Conservation (phyloP, 2,113 vertebrate species). For the Psophia crepitans region DNA sequence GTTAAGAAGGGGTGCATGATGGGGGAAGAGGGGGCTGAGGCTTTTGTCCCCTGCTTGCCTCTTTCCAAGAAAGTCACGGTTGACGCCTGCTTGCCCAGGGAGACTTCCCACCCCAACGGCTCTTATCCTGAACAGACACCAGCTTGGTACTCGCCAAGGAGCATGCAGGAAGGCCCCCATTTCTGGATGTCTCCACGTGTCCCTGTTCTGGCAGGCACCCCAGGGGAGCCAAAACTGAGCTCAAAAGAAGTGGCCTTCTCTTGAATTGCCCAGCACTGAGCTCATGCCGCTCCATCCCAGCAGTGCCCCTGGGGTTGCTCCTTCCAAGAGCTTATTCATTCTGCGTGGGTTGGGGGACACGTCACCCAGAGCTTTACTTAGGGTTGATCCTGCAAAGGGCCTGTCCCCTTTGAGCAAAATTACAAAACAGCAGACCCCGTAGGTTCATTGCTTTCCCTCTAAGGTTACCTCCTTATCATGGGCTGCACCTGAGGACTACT, state of each 20-base stretch:
- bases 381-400: background rate
- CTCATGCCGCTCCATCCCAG: background rate
- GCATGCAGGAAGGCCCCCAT: fast-evolving
- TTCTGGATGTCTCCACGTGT: background rate
- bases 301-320: background rate
- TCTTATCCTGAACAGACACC: background rate
- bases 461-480: background rate
- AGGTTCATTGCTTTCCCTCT: background rate
- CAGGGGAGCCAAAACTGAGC: background rate
- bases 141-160: background rate
- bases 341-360: fast-evolving
- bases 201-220: background rate
- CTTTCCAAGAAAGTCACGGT: background rate
- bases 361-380: background rate
- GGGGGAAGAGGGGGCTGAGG: background rate
- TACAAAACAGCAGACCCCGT: background rate
- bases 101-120: background rate
- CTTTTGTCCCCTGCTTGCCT: background rate
- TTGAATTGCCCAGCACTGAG: background rate
- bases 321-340: background rate
- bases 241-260: background rate
- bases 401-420: background rate
- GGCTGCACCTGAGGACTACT: background rate
- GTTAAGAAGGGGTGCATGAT: background rate
- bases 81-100: background rate